Base-by-base conservation (phyloP, 2,888 invertebrate species). In the Barypeithes pellucidus region DNA sequence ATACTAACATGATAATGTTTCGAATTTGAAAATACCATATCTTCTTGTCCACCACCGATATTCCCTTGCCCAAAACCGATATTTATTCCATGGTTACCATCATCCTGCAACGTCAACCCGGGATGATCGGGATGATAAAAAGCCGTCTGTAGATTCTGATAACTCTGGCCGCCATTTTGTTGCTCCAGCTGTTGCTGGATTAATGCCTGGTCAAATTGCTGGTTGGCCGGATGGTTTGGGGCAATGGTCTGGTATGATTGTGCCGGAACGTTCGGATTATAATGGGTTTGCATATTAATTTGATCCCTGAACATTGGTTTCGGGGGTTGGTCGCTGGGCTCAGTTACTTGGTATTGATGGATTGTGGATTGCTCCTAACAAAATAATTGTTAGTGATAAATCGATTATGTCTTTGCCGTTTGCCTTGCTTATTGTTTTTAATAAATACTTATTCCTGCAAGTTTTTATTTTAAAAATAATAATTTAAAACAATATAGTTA, bases 271-370 rank as follows among this genome's bases (percentile, higher is more conserved):
- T 57, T 57, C 9, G 33, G 54, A 8, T 14, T 29, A 36, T 29
- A 67, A 7, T 59, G 60, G 0, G 36, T 52, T 16, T 63, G 54
- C 3, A 20, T 11, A 45, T 72, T 72, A 11, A 67, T 22, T 57
- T 72, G 61, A 5, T 72, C 67, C 33, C 66, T 59, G n/a, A 50
- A 33, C 3, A 57, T 29, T n/a, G 50, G 60, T 39, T 60, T 50
- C 16, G 66, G 54, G 9, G 18, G 43, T 22, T 52, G 67, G 16
- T 72, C 75, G 24, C 24, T 71, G 1, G 87, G 86, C 81, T 90
- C 89, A 1, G 88, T 88, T 4, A 90, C 90, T 84, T 89, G 88
- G 77, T 89, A 89, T 29, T 88, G 86, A 67, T 85, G 84, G 3
- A 76, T 52, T n/a, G 78, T 39, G 60, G 67, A 68, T 20, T 67